Evolutionary conservation across 2,113 vertebrate species (phyloP), one percentile per base, ranked within the genome.

Genomic region (Anarrhichthys ocellatus): DNA sequence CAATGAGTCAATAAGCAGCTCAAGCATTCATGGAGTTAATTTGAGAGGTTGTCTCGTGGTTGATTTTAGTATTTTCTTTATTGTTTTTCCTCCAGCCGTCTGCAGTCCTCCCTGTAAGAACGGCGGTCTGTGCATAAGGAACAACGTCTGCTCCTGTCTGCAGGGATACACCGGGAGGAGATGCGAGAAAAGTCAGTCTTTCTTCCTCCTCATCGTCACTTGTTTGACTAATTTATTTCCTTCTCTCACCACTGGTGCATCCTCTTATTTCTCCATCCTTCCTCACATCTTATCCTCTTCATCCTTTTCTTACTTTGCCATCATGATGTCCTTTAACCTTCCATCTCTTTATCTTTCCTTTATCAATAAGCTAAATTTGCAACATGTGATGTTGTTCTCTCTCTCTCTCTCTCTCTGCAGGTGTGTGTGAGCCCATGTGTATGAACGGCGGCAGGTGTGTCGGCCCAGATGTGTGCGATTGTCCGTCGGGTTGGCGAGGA

Each of bases 61-160:
- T 36, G 61, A 18, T 11, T 64, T 64, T 10, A 3, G 11, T 27
- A 4, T 20, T 9, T 67, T 1, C 3, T 20, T 6, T 9, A 2
- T 18, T 36, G 20, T 17, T 65, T 27, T 4, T 29, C 56, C 4
- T 44, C 1, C 88, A 97, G 96, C 96, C 18, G 83, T 97, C 20
- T 97, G 96, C 92, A 94, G 82, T 24, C 96, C 96, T 0, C 89
- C 96, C 80, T 96, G 96, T 90, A 93, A 96, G 90, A 97, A 96
- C 1, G 94, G 94, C 6, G 96, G 96, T 8, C 32, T 87, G 54
- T 96, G 96, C 17, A 90, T 95, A 64, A 85, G 81, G 62, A 95
- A 95, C 89, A 94, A 94, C 52, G 14, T 15, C 13, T 97, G 96
- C 83, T 94, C 88, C 0, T 96, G 96, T 86, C 92, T 92, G 65